Conservation (phyloP, 2,888 invertebrate genomes). For the Diloba caeruleocephala region DNA sequence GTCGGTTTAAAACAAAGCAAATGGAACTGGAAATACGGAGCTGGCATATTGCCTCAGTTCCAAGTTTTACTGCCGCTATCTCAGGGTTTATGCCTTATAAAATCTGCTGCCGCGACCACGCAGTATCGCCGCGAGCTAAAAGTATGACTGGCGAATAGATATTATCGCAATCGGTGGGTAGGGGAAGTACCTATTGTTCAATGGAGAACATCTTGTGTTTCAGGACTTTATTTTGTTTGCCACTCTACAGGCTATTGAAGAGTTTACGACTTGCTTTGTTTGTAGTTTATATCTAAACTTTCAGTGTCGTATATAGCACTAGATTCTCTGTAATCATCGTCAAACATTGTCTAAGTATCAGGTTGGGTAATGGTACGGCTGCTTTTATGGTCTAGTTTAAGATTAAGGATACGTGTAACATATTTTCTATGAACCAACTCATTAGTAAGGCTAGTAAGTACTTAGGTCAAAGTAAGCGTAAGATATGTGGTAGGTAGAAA, state of each 20-base stretch:
- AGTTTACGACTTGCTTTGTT: conserved; percentile 59
- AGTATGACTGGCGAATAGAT: conserved; percentile 72
- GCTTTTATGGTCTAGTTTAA: background rate
- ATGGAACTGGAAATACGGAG: conserved; percentile 74
- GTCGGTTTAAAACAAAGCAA: conserved; percentile 81
- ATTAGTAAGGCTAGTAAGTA: too few relatives aligned
- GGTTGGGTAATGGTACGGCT: background rate
- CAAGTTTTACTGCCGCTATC: conserved; percentile 83
- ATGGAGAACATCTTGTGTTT: conserved; percentile 57
- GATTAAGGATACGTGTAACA: too few relatives aligned
- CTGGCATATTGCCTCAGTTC: conserved; percentile 83
- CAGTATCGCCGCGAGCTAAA: conserved; percentile 70
- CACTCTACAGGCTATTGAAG: conserved; percentile 53
- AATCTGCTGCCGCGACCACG: conserved; percentile 76
- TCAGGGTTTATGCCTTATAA: conserved; percentile 84
- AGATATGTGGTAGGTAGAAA: too few relatives aligned
- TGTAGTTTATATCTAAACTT: conserved; percentile 52
- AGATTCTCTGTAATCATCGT: conserved; percentile 34
- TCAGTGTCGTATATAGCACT: conserved; percentile 41
- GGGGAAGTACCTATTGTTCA: conserved; percentile 71
- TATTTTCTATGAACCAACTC: too few relatives aligned
- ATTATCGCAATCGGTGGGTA: conserved; percentile 73
- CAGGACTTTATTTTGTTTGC: conserved; percentile 58
- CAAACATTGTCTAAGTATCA: conserved; percentile 11
- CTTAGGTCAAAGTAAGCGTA: too few relatives aligned